phyloP scores from a whole-genome alignment of 2,113 vertebrate genomes.

The Ophiodon elongatus region DNA sequence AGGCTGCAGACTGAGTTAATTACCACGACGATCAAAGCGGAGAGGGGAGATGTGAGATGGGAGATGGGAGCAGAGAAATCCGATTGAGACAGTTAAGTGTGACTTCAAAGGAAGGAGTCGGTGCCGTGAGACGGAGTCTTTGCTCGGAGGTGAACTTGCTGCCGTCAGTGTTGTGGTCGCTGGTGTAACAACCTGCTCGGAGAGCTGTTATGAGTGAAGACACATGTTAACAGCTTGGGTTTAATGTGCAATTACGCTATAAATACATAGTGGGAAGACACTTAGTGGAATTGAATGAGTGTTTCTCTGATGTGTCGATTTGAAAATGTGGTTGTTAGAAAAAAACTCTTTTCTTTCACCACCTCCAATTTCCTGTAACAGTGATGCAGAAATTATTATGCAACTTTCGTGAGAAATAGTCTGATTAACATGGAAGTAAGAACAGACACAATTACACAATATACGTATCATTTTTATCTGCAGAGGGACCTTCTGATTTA shows the following conservation, averaged over 20 bases:
- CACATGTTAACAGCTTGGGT: not conserved
- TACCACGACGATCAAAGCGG: constrained; percentile 17
- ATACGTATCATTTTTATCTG: too few relatives aligned
- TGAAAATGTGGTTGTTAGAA: not conserved
- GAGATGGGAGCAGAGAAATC: constrained; percentile 44
- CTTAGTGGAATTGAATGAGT: not conserved
- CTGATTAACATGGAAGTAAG: too few relatives aligned
- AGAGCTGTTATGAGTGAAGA: constrained; percentile 20
- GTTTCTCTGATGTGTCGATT: not conserved
- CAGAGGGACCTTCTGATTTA: too few relatives aligned
- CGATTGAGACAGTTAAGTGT: constrained; percentile 24
- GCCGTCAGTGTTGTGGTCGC: constrained; percentile 41
- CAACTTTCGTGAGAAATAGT: too few relatives aligned
- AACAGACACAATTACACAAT: too few relatives aligned
- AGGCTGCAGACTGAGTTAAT: constrained; percentile 6
- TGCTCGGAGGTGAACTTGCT: constrained; percentile 14
- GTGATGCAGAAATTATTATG: too few relatives aligned
- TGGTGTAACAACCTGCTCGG: constrained; percentile 28
- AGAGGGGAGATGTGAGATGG: too few relatives aligned
- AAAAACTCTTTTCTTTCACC: too few relatives aligned
- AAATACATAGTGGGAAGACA: not conserved
- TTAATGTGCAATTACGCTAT: not conserved
- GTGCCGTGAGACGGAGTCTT: constrained; percentile 10
- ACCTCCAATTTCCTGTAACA: too few relatives aligned
- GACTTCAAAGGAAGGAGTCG: constrained; percentile 13